Evolutionary conservation across 2,888 invertebrate genomes (phyloP), one percentile per base, ranked within the genome.

Genomic region (Mythimna vitellina): DNA sequence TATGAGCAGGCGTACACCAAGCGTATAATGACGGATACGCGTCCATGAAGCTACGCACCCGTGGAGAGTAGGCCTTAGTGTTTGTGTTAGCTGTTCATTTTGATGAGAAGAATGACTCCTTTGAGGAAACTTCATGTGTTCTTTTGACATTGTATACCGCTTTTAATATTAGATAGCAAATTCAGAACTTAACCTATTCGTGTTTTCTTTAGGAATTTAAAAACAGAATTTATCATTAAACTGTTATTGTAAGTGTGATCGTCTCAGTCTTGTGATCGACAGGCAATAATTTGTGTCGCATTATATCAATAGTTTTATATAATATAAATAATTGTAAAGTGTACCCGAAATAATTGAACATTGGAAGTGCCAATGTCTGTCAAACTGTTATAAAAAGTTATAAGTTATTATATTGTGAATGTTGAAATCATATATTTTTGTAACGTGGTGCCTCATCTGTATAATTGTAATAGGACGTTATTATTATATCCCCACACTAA

Each of bases 271-370:
- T 70, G 79, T 84, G 82, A 86, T 76, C 57, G 14, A 49, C 67
- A 70, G 84, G 79, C 87, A 86, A 86, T 87, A 80, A 82, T 86
- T 69, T 72, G 67, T 82, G 86, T 84, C 62, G 70, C 81, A 49
- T 70, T 29, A 29, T 70, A 57, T 68, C 51, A 49, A 66, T 54
- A 65, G 20, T 57, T 58, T 68, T 66, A 67, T 66, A 67, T 57
- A 25, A 57, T 70, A 49, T 63, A 53, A 56, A 57, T 68, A 65
- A 58, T 66, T 69, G 61, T 65, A 53, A 71, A 17, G 46, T 70
- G 63, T 77, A 38, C 42, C 63, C 76, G 53, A 58, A 62, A 29
- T 22, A n/a, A 49, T 60, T 1, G 17, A 64, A 58, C 76, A 73
- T 78, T 76, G 82, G 72, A 63, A 63, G 73, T 81, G 76, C 73